Conservation (phyloP, 2,888 invertebrate genomes). For the Bombyx huttoni region DNA sequence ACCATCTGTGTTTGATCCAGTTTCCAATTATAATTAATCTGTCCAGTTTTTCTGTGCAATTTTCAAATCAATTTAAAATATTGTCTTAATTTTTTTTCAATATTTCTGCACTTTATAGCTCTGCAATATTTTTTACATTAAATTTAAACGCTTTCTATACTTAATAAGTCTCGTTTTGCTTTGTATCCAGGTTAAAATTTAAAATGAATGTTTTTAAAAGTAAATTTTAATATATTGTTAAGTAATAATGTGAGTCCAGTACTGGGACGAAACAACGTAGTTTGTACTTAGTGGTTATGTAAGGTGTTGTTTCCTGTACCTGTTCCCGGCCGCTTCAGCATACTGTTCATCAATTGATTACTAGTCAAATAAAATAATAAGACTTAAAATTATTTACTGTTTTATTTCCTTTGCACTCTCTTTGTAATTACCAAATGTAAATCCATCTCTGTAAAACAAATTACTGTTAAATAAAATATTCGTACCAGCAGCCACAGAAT, state of each 20-base stretch:
- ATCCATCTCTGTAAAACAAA: not conserved
- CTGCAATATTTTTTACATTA: not conserved
- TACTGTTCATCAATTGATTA: constrained; percentile 31
- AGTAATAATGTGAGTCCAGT: not conserved
- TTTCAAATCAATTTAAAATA: not conserved
- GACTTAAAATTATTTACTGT: constrained; percentile 13
- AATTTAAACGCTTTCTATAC: not conserved
- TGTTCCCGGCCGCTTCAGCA: constrained; percentile 18
- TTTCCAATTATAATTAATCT: not conserved
- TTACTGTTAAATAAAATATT: too few relatives aligned
- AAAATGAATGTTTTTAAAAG: not conserved
- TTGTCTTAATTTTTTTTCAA: too few relatives aligned
- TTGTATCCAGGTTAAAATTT: not conserved
- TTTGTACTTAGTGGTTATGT: not conserved
- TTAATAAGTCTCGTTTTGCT: not conserved
- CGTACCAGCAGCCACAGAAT: too few relatives aligned
- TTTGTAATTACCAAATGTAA: not conserved
- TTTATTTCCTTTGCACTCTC: not conserved
- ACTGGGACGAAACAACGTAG: not conserved
- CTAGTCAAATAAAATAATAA: constrained; percentile 48
- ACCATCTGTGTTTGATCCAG: not conserved
- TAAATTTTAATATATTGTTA: not conserved
- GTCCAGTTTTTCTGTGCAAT: not conserved
- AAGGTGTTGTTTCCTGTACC: constrained; percentile 10
- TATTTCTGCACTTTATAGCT: too few relatives aligned